Evolutionary conservation across 2,888 invertebrate genomes (phyloP).

Genomic region (Tineola bisselliella): DNA sequence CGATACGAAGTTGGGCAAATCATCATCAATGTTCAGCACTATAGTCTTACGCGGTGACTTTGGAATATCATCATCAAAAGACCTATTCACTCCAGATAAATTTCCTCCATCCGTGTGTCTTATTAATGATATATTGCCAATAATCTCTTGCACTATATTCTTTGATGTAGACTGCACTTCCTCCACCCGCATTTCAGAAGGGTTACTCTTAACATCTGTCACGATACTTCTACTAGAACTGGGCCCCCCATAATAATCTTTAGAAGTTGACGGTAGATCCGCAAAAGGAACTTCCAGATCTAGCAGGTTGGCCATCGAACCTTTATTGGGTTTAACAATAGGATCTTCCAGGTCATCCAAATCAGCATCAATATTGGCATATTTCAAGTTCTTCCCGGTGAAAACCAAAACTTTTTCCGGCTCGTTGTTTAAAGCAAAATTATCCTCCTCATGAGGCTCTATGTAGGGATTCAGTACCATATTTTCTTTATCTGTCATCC

Average conservation of each 20-base stretch:
- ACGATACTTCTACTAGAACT: neutral
- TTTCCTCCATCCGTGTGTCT: neutral
- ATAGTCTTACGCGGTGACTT: constrained; percentile 37
- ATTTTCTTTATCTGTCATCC: constrained; percentile 51
- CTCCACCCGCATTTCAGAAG: too few relatives aligned
- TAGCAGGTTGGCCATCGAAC: neutral
- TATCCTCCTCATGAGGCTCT: constrained; percentile 31
- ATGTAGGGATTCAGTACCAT: constrained; percentile 44
- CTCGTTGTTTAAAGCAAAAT: constrained; percentile 39
- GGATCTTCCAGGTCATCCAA: constrained; percentile 20
- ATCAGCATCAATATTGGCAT: constrained; percentile 25
- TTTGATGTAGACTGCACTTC: too few relatives aligned
- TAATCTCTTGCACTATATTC: neutral
- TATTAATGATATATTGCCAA: neutral
- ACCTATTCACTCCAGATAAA: neutral
- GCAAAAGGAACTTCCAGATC: neutral
- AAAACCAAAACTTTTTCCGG: constrained; percentile 44
- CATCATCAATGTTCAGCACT: constrained; percentile 39
- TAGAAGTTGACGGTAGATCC: neutral
- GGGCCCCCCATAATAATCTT: neutral
- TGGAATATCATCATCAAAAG: neutral
- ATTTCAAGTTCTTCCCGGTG: constrained; percentile 38
- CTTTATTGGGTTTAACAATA: constrained; percentile 22
- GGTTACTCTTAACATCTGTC: neutral
- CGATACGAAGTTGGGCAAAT: constrained; percentile 40